A percentile compares a stretch with the other conserved stretches of the same genome.
Conservation (phyloP, 2,888 invertebrate genomes). For the Scaptodrosophila latifasciaeformis region DNA sequence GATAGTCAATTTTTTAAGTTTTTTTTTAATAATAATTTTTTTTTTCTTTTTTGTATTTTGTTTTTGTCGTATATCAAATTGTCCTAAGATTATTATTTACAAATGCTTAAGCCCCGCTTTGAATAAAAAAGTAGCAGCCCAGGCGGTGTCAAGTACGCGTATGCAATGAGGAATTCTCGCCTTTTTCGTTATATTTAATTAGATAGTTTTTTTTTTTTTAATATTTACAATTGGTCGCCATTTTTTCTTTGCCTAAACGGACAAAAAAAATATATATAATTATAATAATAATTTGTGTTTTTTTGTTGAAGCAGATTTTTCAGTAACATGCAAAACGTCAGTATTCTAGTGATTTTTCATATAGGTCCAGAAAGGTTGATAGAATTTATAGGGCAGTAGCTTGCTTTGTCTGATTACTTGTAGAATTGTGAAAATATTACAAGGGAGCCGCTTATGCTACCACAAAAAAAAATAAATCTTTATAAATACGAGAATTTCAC, state of each 20-base stretch:
- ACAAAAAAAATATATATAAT: slow-evolving; percentile 34
- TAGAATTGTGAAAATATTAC: slow-evolving; percentile 3
- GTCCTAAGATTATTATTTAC: slow-evolving; percentile 55
- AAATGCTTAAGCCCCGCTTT: slow-evolving; percentile 57
- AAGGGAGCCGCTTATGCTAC: slow-evolving; percentile 23
- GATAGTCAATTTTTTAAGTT: slow-evolving; percentile 54
- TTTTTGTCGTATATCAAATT: slow-evolving; percentile 34
- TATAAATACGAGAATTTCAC: neutral
- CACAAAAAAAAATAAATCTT: neutral
- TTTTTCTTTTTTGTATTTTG: slow-evolving; percentile 15
- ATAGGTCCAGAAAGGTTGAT: slow-evolving; percentile 15
- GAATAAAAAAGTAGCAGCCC: slow-evolving; percentile 54
- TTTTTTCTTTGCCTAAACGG: slow-evolving; percentile 34
- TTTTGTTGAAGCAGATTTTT: slow-evolving; percentile 65
- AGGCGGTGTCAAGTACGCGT: slow-evolving; percentile 45
- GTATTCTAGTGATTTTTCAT: slow-evolving; percentile 30
- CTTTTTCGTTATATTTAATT: slow-evolving; percentile 31
- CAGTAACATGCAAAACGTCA: slow-evolving; percentile 69
- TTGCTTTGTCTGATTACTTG: slow-evolving; percentile 35
- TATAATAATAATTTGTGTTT: neutral
- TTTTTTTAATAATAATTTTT: slow-evolving; percentile 11
- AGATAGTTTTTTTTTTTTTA: slow-evolving; percentile 25
- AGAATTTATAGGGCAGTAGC: slow-evolving; percentile 29
- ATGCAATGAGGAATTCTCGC: slow-evolving; percentile 53
- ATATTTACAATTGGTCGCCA: slow-evolving; percentile 57